Evolutionary conservation across 2,888 invertebrate genomes (phyloP), one percentile per base, ranked within the genome.

Genomic region (Drosophila paramelanica): DNA sequence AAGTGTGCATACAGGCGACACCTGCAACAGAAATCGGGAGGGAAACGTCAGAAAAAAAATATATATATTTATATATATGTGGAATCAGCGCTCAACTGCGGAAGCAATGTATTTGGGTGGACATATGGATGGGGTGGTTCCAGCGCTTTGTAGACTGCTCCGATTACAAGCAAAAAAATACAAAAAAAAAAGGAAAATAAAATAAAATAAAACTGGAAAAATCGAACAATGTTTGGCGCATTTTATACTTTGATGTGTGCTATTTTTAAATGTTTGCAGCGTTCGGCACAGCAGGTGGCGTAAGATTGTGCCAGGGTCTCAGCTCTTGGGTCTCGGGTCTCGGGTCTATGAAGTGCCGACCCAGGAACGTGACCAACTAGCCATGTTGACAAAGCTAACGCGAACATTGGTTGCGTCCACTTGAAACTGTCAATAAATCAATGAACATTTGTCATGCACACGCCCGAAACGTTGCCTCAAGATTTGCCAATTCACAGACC

Each of bases 371-470:
- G 81, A 85, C 85, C 85, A 85, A 66, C 74, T 69, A 50, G 50
- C 55, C 46, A 50, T 69, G 70, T 78, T 69, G 76, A 77, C 76
- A 77, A 81, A 71, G 69, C 69, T 55, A n/a, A 47, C 47, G 33
- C 43, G 11, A 43, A 38, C 59, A 33, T 33, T 38, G 38, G 42
- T 51, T 53, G 60, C 59, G 66, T 65, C 58, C 83, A 77, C 83
- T 82, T 65, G 62, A 80, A 74, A 61, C 72, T 73, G 77, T 71
- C 78, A 72, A 83, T 83, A 83, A 83, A 83, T 83, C 86, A 86
- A 77, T 59, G 41, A 81, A 81, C 83, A 83, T 83, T 83, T 80
- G 83, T 82, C 86, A 82, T 77, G 72, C 73, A 73, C 76, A 76
- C 83, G 86, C 80, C 73, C 70, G 61, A 51, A 59, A 51, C 50